Base-by-base conservation (phyloP, 2,113 vertebrate genomes). In the Catharus minimus region DNA sequence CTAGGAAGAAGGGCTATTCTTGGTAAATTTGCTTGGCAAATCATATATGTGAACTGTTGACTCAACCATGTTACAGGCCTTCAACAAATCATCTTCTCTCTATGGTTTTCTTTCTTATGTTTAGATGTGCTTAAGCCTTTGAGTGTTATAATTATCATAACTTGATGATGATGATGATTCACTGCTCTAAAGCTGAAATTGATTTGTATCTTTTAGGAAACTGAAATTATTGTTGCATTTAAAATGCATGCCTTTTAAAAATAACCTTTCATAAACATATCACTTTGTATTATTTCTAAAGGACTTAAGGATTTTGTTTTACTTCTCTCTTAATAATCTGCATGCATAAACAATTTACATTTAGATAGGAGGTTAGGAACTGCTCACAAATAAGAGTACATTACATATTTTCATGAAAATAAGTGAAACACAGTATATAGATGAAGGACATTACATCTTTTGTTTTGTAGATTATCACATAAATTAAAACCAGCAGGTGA, bases 401-500 rank as follows among this genome's bases (percentile, higher is more conserved):
- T 32, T 67, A 65, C 15, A 18, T 46, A 9, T 44, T 90, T 86
- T 85, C 33, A 53, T 47, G 13, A 74, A 90, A 74, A 41, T 36
- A 65, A 62, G 12, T 76, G 9, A 55, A 88, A 67, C 50, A 5
- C 4, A 55, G 28, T 72, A 13, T 60, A 33, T 30, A 73, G 38
- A 49, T 73, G 28, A 89, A 93, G 60, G 33, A 49, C 14, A 46
- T 32, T 7, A 50, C 62, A 53, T 93, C 39, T 47, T 93, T 89
- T 90, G 33, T 56, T 93, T 80, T 69, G 11, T 66, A 80, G 90
- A 89, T 84, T 72, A 64, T 50, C 14, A 28, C 68, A 36, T 81
- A 91, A 88, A 85, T 90, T 88, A 86, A 86, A 90, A 78, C 22
- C 47, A 77, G 55, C 74, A 89, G 23, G 57, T 87, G 28, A 85